Evolutionary conservation across 2,888 invertebrate genomes (phyloP).

Genomic region (Drosophila setosimentum): DNA sequence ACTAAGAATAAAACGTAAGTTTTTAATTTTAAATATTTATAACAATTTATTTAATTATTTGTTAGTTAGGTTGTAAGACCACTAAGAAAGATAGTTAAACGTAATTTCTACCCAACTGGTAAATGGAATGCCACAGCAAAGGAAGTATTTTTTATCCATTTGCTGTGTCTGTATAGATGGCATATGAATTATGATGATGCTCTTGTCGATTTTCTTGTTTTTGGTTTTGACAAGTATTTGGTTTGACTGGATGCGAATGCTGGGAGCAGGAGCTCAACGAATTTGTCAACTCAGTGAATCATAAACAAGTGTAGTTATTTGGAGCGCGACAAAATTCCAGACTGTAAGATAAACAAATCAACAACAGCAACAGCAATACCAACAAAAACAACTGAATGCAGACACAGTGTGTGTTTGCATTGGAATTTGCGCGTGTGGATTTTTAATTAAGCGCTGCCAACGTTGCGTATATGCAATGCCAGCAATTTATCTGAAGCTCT

Average conservation of each 20-base stretch:
- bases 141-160: slow-evolving; percentile 54
- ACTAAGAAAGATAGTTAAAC: not conserved
- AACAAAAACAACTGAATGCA: slow-evolving; percentile 40
- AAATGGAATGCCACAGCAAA: not conserved
- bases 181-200: slow-evolving; percentile 71
- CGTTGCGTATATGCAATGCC: slow-evolving; percentile 69
- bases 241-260: slow-evolving; percentile 14
- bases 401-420: slow-evolving; percentile 66
- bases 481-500: slow-evolving; percentile 31
- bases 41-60: not conserved
- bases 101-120: not conserved
- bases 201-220: slow-evolving; percentile 47
- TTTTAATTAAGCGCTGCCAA: slow-evolving; percentile 65
- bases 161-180: slow-evolving; percentile 41
- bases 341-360: slow-evolving; percentile 33
- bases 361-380: slow-evolving; percentile 12
- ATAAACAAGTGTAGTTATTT: slow-evolving; percentile 65
- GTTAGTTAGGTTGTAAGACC: too few relatives aligned
- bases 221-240: slow-evolving; percentile 32
- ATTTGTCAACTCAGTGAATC: slow-evolving; percentile 78
- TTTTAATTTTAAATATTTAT: not conserved
- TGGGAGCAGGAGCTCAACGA: slow-evolving; percentile 38
- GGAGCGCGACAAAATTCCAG: slow-evolving; percentile 53
- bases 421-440: slow-evolving; percentile 67
- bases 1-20: not conserved